Conservation (phyloP, 2,113 vertebrate species). For the Dasyprocta punctata region DNA sequence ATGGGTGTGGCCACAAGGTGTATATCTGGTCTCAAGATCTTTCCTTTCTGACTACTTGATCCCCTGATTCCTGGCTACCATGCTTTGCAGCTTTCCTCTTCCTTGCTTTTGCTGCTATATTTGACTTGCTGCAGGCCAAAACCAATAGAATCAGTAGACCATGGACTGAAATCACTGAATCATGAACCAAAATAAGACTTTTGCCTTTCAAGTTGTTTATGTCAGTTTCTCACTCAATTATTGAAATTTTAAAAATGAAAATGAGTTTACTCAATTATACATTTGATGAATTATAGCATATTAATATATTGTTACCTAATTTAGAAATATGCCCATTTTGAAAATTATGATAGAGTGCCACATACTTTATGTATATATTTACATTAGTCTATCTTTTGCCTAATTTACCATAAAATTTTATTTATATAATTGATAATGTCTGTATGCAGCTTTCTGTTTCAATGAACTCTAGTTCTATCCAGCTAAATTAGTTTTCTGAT, state of each 20-base stretch:
- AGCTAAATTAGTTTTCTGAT: neutral
- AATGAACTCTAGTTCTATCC: neutral
- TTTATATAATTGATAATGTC: neutral
- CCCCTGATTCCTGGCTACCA: too few species aligned
- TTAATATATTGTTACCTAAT: neutral
- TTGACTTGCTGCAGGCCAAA: neutral
- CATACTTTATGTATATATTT: neutral
- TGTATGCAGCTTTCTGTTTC: neutral
- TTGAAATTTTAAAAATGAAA: neutral
- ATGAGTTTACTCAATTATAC: neutral
- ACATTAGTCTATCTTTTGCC: neutral
- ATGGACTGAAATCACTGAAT: too few species aligned
- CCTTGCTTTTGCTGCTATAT: neutral
- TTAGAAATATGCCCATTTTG: neutral
- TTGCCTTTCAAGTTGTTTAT: neutral
- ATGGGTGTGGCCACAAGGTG: too few species aligned
- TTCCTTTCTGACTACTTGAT: too few species aligned
- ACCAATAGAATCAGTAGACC: neutral
- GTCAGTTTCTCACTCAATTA: neutral
- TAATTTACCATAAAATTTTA: neutral
- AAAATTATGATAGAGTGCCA: neutral
- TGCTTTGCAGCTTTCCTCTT: too few species aligned
- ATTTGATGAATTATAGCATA: neutral
- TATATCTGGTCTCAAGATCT: too few species aligned
- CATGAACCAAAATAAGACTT: too few species aligned